These are phyloP conservation scores for Phaenicophaeus curvirostris DNA, from an alignment of 2,797 vertebrate genomes.

Conservation along the genomic window DNA sequence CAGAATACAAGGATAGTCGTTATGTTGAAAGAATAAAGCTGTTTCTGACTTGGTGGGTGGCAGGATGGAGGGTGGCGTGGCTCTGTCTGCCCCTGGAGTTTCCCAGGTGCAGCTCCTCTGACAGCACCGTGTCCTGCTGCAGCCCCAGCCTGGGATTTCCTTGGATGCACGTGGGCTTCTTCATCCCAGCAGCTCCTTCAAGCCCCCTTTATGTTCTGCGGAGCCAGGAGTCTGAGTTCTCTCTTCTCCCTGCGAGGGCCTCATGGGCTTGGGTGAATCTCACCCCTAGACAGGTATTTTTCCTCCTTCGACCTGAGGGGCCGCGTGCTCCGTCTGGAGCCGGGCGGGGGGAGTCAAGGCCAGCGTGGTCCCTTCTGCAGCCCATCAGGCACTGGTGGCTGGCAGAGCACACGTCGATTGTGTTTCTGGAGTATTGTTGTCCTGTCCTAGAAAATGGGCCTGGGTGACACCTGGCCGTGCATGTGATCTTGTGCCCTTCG, in stretches of 20 bases:
- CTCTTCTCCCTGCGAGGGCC: neutral
- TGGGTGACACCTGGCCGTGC: neutral
- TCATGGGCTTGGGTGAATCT: neutral
- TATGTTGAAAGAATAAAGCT: neutral
- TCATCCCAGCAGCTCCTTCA: neutral
- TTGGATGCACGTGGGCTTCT: neutral
- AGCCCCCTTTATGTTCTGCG: neutral
- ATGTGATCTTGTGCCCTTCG: neutral
- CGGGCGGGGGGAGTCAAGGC: neutral
- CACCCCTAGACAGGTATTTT: too few species aligned
- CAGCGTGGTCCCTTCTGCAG: neutral
- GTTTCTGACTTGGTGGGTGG: neutral
- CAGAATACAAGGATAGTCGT: neutral
- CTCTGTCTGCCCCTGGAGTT: neutral
- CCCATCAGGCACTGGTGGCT: neutral
- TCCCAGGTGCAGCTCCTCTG: neutral
- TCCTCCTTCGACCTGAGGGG: neutral
- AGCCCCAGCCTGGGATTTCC: neutral
- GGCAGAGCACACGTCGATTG: accelerated
- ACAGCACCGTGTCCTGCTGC: neutral
- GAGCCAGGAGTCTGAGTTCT: neutral
- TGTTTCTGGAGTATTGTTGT: neutral
- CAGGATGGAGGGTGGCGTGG: neutral
- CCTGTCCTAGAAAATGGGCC: neutral
- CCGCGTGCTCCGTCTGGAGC: neutral